These are phyloP conservation scores for Oncorhynchus masou DNA, from an alignment of 2,113 vertebrate species.

Conservation along the genomic window DNA sequence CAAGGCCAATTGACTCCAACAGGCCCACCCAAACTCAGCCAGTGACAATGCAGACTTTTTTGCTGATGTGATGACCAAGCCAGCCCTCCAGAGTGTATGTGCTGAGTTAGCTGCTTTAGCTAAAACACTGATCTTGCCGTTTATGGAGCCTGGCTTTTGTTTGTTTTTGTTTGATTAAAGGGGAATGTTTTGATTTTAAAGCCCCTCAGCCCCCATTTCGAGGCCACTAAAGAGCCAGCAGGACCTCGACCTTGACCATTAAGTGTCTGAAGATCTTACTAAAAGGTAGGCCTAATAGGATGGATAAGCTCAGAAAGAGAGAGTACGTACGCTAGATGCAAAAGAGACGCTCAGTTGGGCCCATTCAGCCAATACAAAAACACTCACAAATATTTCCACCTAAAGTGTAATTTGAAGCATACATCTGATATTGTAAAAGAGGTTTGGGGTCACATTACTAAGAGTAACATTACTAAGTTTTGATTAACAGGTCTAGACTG, in stretches of 20 bases:
- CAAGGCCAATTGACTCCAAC: too few species aligned
- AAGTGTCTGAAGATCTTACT: conserved; percentile 63
- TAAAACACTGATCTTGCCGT: conserved; percentile 40
- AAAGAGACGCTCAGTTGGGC: neutral
- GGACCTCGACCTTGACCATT: neutral
- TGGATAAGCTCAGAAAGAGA: conserved; percentile 38
- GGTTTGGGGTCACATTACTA: conserved; percentile 3
- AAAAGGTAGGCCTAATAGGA: conserved; percentile 59
- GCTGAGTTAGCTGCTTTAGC: conserved; percentile 52
- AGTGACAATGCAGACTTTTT: neutral
- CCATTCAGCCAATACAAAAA: neutral
- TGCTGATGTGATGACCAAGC: neutral
- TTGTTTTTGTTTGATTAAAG: conserved; percentile 64
- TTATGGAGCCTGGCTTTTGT: conserved; percentile 37
- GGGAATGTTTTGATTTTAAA: conserved; percentile 58
- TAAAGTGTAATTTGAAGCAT: conserved; percentile 53
- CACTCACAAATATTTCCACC: conserved; percentile 1
- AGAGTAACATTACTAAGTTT: conserved; percentile 28
- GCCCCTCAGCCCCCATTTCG: conserved; percentile 39
- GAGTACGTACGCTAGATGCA: neutral
- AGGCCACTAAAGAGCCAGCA: conserved; percentile 38
- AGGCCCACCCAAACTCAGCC: neutral
- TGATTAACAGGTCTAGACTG: conserved; percentile 22
- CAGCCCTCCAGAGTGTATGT: neutral
- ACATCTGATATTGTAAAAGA: conserved; percentile 45